Base-by-base conservation (phyloP, 2,113 vertebrate genomes). In the Hiodon alosoides region DNA sequence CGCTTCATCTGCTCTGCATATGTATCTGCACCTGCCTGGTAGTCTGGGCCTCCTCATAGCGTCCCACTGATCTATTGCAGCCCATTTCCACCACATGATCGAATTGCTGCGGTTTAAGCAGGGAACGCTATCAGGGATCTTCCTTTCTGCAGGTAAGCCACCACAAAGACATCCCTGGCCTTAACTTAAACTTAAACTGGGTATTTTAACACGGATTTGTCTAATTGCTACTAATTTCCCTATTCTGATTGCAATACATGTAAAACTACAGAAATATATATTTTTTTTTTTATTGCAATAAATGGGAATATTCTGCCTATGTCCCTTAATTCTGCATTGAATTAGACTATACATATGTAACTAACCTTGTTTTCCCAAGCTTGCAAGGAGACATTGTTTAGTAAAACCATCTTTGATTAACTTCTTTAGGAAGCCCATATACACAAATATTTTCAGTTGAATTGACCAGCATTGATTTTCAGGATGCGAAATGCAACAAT, bases 61-160 rank as follows among this genome's bases (percentile, higher is more conserved):
- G 90, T 9, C 89, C 89, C 77, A 86, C 83, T 90, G 10, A 86
- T 87, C 84, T 58, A 52, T 75, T 55, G 5, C 73, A 92, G 92
- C 91, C 76, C 91, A 93, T 77, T 90, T 94, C 48, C 92, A 94
- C 81, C 90, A 93, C 61, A 86, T 92, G 60, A 88, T 88, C 64
- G 93, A 93, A 74, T 89, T 91, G 81, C 80, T 87, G 67, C 82
- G 81, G 46, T 92, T 92, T 78, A 85, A 85, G 67, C 90, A 93
- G 74, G 87, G 88, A 67, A 87, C 84, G 0, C 81, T 86, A 54
- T 83, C 83, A 13, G 85, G 80, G 68, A 91, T 93, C 81, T 87
- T 93, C 61, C 54, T 89, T 64, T 90, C 89, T 58, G 89, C 90
- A 83, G 88, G 90, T 91, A 81, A 78, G 78, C 31, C 17, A 13